Evolutionary conservation across 2,888 invertebrate species (phyloP), one percentile per base, ranked within the genome.

Genomic region (Trisateles emortualis): DNA sequence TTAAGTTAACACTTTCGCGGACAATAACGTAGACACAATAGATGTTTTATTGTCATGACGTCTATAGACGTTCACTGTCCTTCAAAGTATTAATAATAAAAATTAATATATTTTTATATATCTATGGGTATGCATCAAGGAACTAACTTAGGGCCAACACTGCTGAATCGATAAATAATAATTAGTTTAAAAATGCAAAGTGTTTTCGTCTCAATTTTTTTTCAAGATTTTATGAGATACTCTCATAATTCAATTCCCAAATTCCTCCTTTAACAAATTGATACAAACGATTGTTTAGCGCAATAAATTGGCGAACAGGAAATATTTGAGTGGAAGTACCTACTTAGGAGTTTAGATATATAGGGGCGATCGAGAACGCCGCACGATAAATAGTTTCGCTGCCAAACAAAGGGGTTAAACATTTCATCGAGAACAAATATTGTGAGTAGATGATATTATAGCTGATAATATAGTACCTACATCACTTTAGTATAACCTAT

Each of bases 211-310:
- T 8, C 19, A 19, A 38, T 5, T 5, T 39, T 24, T 40, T 17
- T 40, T 24, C 24, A n/a, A n/a, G n/a, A n/a, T n/a, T 8, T 16
- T 41, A 3, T 13, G 1, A 14, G 1, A 1, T 9, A 10, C 0
- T 3, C 29, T 51, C 45, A 52, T 52, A 52, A 45, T 40, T 40
- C 33, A 40, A 29, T 45, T 50, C 26, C 38, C 29, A 22, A 58
- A 53, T 50, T 43, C 46, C 35, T 52, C 59, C 64, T 54, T 56
- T 59, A 63, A 72, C 72, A 79, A 84, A 87, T 87, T 83, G 85
- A 84, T 83, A 85, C 80, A 81, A 84, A 87, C 78, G 74, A 78
- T 80, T 77, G 74, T 78, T 79, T 76, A 72, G 69, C 64, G 69
- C 64, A 52, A 75, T 71, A 70, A 69, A 74, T 72, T 73, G 55